Base-by-base conservation (phyloP, 2,888 invertebrate species). In the Latheticus oryzae region DNA sequence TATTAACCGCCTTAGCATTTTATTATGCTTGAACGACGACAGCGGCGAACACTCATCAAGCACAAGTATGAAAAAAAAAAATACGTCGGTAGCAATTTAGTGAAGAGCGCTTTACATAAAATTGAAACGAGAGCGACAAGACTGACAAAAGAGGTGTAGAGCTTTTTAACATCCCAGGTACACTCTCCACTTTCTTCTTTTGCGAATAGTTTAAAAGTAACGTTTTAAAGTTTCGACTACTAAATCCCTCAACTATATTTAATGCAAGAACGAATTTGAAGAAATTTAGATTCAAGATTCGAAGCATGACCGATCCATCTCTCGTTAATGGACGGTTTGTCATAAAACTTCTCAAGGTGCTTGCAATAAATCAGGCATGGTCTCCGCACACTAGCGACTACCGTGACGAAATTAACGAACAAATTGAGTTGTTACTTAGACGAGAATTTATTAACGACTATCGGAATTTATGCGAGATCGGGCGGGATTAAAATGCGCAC, bases 391-490 rank as follows among this genome's bases (percentile, higher is more conserved):
- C 48, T 13, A 42, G 42, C 15, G 47, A 51, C 38, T 35, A 58
- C 67, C 66, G 64, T 66, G 68, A 68, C 68, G 68, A 68, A 68
- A 68, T 68, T 68, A 68, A 63, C 59, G 65, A 64, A 63, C 68
- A 68, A 68, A 68, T 68, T 68, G 68, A 68, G 68, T 67, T 67
- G 66, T 65, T 63, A 61, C 58, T 59, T 56, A 64, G 62, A 55
- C 53, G 59, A 50, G 63, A 67, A 68, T 67, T 67, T 68, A 68
- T 68, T 67, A 63, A 62, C 58, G 56, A 60, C 56, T 58, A 60
- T 65, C 53, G 60, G 51, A 50, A 68, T 68, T 68, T 67, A 67
- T 64, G 61, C 54, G 57, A 52, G 59, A 55, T 55, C 48, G 58
- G 45, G 38, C 48, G 59, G 62, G 60, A 67, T 66, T 67, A 66